Percentiles rank a stretch among this genome's conserved stretches.
phyloP scores from a whole-genome alignment of 2,797 vertebrate genomes.

The Cynopterus sphinx region DNA sequence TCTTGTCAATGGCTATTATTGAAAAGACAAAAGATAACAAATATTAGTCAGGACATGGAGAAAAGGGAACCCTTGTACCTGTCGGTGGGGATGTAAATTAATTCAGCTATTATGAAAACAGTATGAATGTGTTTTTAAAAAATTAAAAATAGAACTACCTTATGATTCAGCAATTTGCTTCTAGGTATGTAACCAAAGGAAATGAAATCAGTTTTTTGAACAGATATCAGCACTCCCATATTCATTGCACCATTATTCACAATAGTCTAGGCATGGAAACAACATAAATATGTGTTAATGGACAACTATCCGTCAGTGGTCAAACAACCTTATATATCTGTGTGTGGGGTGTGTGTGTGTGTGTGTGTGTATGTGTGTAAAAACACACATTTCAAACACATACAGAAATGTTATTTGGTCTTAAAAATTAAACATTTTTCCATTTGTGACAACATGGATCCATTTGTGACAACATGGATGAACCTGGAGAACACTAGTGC shows the following conservation, averaged over 20 bases:
- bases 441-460: not conserved
- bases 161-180: not conserved
- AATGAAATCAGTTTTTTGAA: not conserved
- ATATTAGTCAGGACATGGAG: not conserved
- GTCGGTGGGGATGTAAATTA: not conserved
- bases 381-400: not conserved
- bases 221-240: not conserved
- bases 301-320: not conserved
- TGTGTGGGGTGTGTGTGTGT: not conserved
- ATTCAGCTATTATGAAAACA: not conserved
- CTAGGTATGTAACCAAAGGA: too few relatives aligned
- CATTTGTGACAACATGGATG: not conserved
- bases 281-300: not conserved
- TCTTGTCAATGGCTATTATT: not conserved
- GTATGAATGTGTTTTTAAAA: not conserved
- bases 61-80: not conserved
- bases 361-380: too few relatives aligned
- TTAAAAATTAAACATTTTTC: not conserved
- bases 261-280: not conserved
- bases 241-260: not conserved
- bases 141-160: not conserved
- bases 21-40: not conserved
- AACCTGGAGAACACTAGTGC: not conserved
- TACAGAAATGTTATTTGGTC: not conserved
- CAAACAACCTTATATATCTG: not conserved